Evolutionary conservation across 2,113 vertebrate species (phyloP).

Genomic region (Okapia johnstoni): DNA sequence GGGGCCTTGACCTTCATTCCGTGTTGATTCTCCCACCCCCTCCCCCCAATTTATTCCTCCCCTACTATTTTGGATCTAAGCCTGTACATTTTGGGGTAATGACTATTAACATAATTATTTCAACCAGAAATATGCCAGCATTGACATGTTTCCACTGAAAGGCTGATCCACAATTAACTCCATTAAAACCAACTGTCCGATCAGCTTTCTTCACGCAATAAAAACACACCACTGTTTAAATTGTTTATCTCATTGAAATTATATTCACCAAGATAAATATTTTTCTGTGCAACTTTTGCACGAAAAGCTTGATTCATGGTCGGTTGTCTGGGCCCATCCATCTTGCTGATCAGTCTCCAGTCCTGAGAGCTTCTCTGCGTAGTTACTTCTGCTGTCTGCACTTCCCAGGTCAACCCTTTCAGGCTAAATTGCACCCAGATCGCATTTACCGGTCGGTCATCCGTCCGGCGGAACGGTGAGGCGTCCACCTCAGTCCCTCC

Average conservation of each 20-base stretch:
- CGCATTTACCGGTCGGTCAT: rapidly evolving
- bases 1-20: not conserved
- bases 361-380: not conserved
- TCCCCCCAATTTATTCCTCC: not conserved
- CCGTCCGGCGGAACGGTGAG: too few species aligned
- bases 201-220: not conserved
- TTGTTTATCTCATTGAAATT: not conserved
- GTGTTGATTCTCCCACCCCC: not conserved
- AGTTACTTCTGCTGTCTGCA: not conserved
- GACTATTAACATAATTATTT: not conserved
- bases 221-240: not conserved
- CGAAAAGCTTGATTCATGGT: not conserved
- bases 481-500: rapidly evolving
- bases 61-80: not conserved
- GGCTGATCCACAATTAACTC: not conserved
- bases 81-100: not conserved
- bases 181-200: not conserved
- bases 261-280: not conserved
- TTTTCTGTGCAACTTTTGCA: not conserved
- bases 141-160: not conserved
- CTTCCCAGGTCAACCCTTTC: not conserved
- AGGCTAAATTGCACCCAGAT: not conserved
- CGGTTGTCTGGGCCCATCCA: not conserved
- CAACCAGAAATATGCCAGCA: not conserved
- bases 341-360: not conserved